Base-by-base conservation (phyloP, 1,140 invertebrate genomes). In the Drosophila chauvacae region DNA sequence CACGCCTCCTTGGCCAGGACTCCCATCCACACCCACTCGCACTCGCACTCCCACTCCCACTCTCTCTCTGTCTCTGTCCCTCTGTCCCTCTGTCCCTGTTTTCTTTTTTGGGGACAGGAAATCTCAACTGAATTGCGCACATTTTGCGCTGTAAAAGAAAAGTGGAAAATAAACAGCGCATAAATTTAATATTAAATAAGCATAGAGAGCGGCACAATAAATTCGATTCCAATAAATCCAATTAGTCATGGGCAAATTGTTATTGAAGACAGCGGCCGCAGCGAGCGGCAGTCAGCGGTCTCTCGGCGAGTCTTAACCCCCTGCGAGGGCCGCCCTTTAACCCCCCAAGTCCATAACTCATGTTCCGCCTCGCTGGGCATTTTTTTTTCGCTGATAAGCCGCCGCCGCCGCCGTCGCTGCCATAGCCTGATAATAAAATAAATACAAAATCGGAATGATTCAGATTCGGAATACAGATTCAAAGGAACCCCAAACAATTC, bases 201-300 rank as follows among this genome's bases (percentile, higher is more conserved):
- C 82, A 91, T 87, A 82, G 16, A 37, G 51, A 37, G 51, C 51
- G 33, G 72, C 80, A 79, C 81, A 86, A 78, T 90, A 91, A 90
- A 90, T 91, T 90, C 71, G 83, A 91, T 87, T 86, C 73, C 82
- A 90, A 90, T 90, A 86, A 87, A 91, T 91, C 87, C 87, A 90
- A 90, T 90, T 90, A 90, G 87, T 90, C 83, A 91, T 87, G 87
- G 82, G 68, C 87, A 91, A 91, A 90, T 90, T 91, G 85, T 90
- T 91, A 91, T 88, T 90, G 81, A 90, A 84, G 84, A 65, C 80
- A 63, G 59, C 59, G 33, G 26, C 28, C 23, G 23, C 23, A 23
- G 16, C 28, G 20, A 63, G 59, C 68, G 9, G 7, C 45, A 48
- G 79, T 76, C 70, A 75, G 51, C 45, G 26, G 60, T 33, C 47